A percentile compares a stretch with the other conserved stretches of the same genome.
These are phyloP conservation scores for Pyxicephalus adspersus DNA, from an alignment of 2,113 vertebrate genomes.

Conservation along the genomic window DNA sequence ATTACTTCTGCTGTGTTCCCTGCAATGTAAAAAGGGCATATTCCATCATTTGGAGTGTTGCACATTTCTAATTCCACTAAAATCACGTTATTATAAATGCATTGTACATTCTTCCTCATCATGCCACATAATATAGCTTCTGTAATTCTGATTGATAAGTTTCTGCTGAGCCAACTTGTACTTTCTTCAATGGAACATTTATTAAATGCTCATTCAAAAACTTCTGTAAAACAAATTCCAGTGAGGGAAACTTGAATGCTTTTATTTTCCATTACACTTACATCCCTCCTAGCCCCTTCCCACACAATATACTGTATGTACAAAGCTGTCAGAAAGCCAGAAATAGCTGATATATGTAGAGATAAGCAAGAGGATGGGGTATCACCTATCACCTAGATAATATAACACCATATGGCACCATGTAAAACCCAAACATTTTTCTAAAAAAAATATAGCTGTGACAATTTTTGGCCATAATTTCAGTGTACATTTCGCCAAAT, in stretches of 20 bases:
- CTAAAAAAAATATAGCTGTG: no score
- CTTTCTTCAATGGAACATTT: not conserved
- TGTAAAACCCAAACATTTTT: no score
- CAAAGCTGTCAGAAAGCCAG: slow-evolving; percentile 1
- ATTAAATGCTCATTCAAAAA: slow-evolving; percentile 32
- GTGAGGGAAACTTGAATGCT: not conserved
- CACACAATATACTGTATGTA: not conserved
- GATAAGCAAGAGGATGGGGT: not conserved
- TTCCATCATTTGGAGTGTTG: no score
- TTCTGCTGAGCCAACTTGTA: not conserved
- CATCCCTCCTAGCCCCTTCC: not conserved
- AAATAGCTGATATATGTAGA: not conserved
- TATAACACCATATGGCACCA: no score
- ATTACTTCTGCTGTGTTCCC: no score
- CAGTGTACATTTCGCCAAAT: no score
- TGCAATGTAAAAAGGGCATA: no score
- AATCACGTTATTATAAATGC: no score
- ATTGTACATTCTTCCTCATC: not conserved
- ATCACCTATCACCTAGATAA: no score
- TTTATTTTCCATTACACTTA: not conserved
- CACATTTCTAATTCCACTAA: no score
- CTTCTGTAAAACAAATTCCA: not conserved
- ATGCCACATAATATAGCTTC: not conserved
- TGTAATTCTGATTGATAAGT: not conserved
- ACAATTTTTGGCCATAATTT: no score